Evolutionary conservation across 2,888 invertebrate species (phyloP).

Genomic region (Nipponacmea schrenckii): DNA sequence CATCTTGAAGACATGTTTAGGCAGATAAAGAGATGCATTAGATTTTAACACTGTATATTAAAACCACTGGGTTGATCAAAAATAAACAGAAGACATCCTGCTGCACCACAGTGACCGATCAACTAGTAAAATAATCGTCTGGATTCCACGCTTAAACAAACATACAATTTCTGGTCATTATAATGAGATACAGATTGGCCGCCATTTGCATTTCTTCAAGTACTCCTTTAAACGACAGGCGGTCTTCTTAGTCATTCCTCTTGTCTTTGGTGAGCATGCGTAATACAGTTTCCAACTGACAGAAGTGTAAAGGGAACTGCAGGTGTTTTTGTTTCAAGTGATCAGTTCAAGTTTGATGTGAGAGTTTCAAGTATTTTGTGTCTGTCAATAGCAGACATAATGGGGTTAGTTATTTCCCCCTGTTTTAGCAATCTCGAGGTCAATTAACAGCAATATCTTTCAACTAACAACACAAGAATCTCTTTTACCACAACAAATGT

Average conservation of each 20-base stretch:
- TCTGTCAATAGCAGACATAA: constrained; percentile 1
- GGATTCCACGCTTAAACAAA: neutral
- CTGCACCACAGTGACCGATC: neutral
- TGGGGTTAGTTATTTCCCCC: constrained; percentile 3
- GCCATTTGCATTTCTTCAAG: neutral
- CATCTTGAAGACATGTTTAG: no score
- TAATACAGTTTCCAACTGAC: neutral
- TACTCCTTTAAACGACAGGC: constrained; percentile 3
- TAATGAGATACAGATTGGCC: constrained; percentile 6
- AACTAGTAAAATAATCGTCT: constrained; percentile 4
- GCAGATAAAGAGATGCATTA: neutral
- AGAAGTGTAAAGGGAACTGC: neutral
- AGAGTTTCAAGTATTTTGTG: neutral
- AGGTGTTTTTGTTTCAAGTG: neutral
- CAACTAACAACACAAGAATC: neutral
- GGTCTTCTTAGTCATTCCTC: neutral
- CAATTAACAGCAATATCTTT: neutral
- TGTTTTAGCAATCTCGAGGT: neutral
- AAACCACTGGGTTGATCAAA: neutral
- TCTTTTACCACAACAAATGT: neutral
- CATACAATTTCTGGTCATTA: constrained; percentile 7
- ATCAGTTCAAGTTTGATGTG: neutral
- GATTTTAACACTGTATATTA: neutral
- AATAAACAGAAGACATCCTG: neutral
- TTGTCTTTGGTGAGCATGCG: neutral